These are phyloP conservation scores for Rugalucina vietnamica DNA, from an alignment of 2,888 invertebrate species.

Conservation along the genomic window DNA sequence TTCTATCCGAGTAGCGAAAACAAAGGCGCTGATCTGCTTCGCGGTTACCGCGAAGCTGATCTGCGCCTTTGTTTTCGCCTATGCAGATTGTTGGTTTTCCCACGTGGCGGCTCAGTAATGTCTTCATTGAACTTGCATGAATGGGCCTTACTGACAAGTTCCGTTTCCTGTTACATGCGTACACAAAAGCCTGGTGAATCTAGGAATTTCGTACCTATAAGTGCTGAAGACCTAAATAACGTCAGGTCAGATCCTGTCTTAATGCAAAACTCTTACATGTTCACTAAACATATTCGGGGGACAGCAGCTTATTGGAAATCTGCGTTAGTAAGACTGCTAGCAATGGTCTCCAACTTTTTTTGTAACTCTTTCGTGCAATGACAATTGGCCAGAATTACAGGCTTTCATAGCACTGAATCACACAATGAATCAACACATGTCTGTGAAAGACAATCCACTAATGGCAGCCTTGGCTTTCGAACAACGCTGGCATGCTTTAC, in stretches of 20 bases:
- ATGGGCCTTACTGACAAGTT: background rate
- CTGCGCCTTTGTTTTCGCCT: too few relatives aligned
- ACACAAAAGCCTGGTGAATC: background rate
- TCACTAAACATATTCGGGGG: background rate
- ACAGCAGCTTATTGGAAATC: constrained; percentile 1
- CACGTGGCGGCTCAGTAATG: too few relatives aligned
- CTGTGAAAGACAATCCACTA: background rate
- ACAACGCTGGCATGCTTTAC: background rate
- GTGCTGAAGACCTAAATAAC: background rate
- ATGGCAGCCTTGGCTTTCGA: background rate
- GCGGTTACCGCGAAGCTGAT: too few relatives aligned
- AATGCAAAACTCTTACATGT: constrained; percentile 1
- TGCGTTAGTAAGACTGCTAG: background rate
- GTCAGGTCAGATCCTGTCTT: background rate
- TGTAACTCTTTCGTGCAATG: background rate
- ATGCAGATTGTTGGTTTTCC: too few relatives aligned
- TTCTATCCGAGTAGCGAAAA: too few relatives aligned
- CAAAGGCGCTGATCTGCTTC: too few relatives aligned
- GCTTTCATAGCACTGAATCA: background rate
- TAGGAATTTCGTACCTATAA: background rate
- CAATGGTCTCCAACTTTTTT: background rate
- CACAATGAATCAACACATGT: background rate
- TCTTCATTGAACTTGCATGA: background rate
- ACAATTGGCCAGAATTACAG: background rate
- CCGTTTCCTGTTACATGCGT: background rate